Evolutionary conservation across 2,888 invertebrate genomes (phyloP).

Genomic region (Phaedon cochleariae): DNA sequence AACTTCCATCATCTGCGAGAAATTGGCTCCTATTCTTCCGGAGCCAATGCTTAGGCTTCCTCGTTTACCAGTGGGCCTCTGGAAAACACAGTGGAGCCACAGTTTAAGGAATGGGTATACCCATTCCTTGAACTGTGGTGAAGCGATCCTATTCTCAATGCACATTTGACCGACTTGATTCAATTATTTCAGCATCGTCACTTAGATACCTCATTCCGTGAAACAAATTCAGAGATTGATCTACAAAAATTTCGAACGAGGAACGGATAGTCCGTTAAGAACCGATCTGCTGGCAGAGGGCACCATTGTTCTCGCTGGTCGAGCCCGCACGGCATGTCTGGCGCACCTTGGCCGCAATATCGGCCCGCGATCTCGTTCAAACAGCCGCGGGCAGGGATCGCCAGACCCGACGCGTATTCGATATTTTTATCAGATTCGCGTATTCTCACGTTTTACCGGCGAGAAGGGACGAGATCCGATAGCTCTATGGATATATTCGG

Average conservation of each 20-base stretch:
- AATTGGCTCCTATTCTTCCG: too few species aligned
- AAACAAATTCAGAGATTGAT: too few species aligned
- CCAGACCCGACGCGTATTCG: constrained; percentile 49
- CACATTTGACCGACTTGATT: too few species aligned
- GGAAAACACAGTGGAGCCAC: too few species aligned
- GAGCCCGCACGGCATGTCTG: constrained; percentile 49
- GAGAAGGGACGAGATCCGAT: constrained; percentile 49
- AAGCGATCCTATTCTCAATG: too few species aligned
- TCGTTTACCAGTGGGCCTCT: too few species aligned
- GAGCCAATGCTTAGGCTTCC: too few species aligned
- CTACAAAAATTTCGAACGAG: not conserved
- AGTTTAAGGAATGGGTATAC: too few species aligned
- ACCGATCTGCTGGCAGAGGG: not conserved
- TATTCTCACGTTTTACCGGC: constrained; percentile 61
- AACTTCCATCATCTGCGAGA: too few species aligned
- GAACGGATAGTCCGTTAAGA: not conserved
- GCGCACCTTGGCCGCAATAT: constrained; percentile 55
- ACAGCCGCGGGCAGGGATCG: constrained; percentile 51
- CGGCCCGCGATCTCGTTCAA: constrained; percentile 54
- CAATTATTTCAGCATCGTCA: too few species aligned
- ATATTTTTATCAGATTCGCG: constrained; percentile 62
- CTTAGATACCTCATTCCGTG: too few species aligned
- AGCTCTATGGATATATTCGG: constrained; percentile 51
- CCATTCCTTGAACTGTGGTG: too few species aligned
- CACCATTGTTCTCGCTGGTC: constrained; percentile 42